Evolutionary conservation across 1,140 invertebrate species (phyloP), one percentile per base, ranked within the genome.

Genomic region (Zaprionus taronus): DNA sequence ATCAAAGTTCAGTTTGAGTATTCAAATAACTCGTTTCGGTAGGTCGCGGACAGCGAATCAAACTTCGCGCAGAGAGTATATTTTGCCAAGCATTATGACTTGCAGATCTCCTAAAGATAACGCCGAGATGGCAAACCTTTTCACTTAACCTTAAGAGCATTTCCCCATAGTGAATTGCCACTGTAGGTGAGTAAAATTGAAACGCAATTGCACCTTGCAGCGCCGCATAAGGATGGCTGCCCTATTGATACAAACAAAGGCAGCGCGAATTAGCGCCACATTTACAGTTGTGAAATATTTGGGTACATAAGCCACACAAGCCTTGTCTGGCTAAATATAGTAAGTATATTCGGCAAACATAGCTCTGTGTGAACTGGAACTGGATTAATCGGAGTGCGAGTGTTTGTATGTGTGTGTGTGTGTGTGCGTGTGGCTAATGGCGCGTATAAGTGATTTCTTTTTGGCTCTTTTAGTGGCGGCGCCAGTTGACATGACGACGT

Each of bases 131-230:
- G 31, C 31, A 34, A 34, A 34, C 9, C 9, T 34, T 38, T 15
- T 36, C 9, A 36, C 34, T 36, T 7, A 36, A 36, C 34, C 9
- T 12, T 36, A 7, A 7, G 7, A 28, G 6, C 26, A 28, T 31
- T 31, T 34, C 36, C 5, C 2, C n/a, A 1, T 17, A 47, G 9
- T 17, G 47, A 12, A 7, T 26, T 3, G 12, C 4, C 17, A 55
- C 26, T 55, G 53, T 56, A 17, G 24, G 2, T 7, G 26, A 7
- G 11, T 38, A 9, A 72, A 63, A n/a, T 60, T 81, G 62, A 90
- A 90, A 81, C 84, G 84, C 84, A 89, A 90, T 89, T 89, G 84
- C 84, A 89, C 84, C 87, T 89, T 89, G 41, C 61, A 55, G 60
- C 31, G 9, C 38, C 49, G 44, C 56, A 71, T 72, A 41, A 53